Evolutionary conservation across 2,888 invertebrate genomes (phyloP).

Genomic region (Cataglyphis altisquamis): DNA sequence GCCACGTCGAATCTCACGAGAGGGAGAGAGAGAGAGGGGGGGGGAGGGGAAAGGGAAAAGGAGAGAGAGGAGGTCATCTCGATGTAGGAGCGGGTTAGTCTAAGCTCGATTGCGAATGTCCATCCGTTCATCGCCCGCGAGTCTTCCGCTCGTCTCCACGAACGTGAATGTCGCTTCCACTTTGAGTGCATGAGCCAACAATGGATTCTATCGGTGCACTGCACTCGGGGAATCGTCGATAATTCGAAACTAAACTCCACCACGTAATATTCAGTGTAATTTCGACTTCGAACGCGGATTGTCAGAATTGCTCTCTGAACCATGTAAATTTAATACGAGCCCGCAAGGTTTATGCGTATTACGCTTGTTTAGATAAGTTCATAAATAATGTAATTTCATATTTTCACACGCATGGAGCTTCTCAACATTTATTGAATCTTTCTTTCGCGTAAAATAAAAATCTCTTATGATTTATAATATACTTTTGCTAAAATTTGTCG

Average conservation of each 20-base stretch:
- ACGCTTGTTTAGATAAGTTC: neutral
- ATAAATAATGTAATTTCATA: constrained; percentile 33
- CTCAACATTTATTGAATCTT: neutral
- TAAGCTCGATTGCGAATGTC: constrained; percentile 70
- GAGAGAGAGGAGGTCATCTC: constrained; percentile 64
- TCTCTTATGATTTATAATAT: neutral
- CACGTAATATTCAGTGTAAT: constrained; percentile 38
- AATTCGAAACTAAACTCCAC: constrained; percentile 47
- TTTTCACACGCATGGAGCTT: neutral
- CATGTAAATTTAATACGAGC: constrained; percentile 46
- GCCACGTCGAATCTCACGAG: constrained; percentile 71
- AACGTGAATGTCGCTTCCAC: constrained; percentile 53
- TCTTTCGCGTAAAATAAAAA: neutral
- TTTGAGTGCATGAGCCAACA: constrained; percentile 51
- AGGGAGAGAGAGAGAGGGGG: neutral
- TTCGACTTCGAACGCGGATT: constrained; percentile 26
- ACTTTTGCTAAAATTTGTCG: neutral
- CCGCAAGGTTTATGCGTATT: constrained; percentile 12
- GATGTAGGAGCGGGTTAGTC: constrained; percentile 55
- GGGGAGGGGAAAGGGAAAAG: constrained; percentile 34
- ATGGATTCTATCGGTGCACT: constrained; percentile 51
- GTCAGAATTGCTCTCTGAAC: constrained; percentile 46
- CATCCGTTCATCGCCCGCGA: constrained; percentile 54
- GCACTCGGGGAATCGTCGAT: constrained; percentile 39
- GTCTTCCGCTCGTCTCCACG: constrained; percentile 49